Evolutionary conservation across 53 echinoderm and acorn worm genomes (phyloP), one percentile per base, ranked within the genome.

Genomic region (Henricia sp.): DNA sequence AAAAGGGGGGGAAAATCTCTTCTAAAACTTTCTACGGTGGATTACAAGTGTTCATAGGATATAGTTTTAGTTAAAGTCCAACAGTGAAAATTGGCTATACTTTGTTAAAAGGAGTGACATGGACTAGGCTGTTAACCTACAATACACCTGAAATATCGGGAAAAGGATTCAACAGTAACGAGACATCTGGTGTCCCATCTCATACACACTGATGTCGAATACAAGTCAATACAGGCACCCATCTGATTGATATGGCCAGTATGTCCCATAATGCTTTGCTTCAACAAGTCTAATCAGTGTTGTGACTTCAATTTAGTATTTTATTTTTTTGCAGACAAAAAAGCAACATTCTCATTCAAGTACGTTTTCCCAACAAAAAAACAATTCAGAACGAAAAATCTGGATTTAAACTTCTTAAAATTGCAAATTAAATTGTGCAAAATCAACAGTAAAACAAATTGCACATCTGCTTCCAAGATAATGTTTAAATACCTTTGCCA

Each of bases 41-140:
- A 64, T 38, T 37, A 30, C 21, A 80, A 23, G 63, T 46, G 27
- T 50, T 29, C 13, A 21, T 27, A 29, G 32, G 50, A 71, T 6
- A 62, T 63, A 36, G 64, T 65, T 80, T 64, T 80, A 80, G 80
- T 30, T 64, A 65, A 52, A 48, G 30, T 33, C 64, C 32, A 30
- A 52, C 34, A 33, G 80, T 80, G 80, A 80, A 33, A 71, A 80
- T 57, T 80, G 2, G 46, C 80, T 80, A 62, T 26, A 75, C 44
- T 38, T 63, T 64, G 43, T 62, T 60, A 62, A 35, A 41, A 63
- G 65, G 30, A 62, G n/a, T 46, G 44, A 62, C 28, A 19, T 52
- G n/a, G 42, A 41, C 63, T 62, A 80, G 32, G 13, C 28, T 54
- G 73, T 35, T 29, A 62, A n/a, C 21, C 80, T 80, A 80, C 63